A percentile compares a stretch with the other conserved stretches of the same genome.
These are phyloP conservation scores for Sthenelais limicola DNA, from an alignment of 2,888 invertebrate species.

Conservation along the genomic window DNA sequence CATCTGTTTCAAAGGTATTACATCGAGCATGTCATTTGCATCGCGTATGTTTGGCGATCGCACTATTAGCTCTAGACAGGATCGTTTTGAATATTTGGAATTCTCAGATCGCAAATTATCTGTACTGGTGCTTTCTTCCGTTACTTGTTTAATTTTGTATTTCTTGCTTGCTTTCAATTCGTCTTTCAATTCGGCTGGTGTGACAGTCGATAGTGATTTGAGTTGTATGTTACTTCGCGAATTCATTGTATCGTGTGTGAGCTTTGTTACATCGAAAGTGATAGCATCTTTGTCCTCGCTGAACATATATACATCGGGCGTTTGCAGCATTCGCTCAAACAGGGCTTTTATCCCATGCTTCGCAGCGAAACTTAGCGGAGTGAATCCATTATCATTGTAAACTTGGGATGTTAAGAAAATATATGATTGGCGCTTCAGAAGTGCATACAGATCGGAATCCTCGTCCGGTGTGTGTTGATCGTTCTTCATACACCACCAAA, in stretches of 20 bases:
- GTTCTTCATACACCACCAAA: slow-evolving; percentile 64
- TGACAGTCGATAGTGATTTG: too few species aligned
- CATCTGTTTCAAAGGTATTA: slow-evolving; percentile 63
- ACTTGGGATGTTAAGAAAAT: slow-evolving; percentile 57
- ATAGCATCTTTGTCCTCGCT: slow-evolving; percentile 37
- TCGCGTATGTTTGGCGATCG: slow-evolving; percentile 54
- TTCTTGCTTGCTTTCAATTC: too few species aligned
- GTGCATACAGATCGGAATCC: slow-evolving; percentile 51
- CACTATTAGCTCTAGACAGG: slow-evolving; percentile 63
- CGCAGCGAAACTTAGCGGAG: slow-evolving; percentile 61
- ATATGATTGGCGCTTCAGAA: slow-evolving; percentile 56
- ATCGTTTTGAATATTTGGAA: too few species aligned
- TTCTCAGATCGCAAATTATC: too few species aligned
- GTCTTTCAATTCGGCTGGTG: too few species aligned
- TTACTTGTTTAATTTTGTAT: too few species aligned
- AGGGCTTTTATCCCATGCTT: slow-evolving; percentile 59
- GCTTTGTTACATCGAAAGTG: slow-evolving; percentile 62
- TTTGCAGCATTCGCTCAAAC: slow-evolving; percentile 58
- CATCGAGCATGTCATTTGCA: slow-evolving; percentile 62
- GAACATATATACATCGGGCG: slow-evolving; percentile 60
- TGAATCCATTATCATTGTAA: slow-evolving; percentile 58
- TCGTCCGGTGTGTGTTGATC: slow-evolving; percentile 56
- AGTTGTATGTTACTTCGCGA: too few species aligned
- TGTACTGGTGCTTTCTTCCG: too few species aligned
- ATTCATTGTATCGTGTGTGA: slow-evolving; percentile 49